These are phyloP conservation scores for Lacerta viridis DNA, from an alignment of 2,797 vertebrate genomes.

Conservation along the genomic window DNA sequence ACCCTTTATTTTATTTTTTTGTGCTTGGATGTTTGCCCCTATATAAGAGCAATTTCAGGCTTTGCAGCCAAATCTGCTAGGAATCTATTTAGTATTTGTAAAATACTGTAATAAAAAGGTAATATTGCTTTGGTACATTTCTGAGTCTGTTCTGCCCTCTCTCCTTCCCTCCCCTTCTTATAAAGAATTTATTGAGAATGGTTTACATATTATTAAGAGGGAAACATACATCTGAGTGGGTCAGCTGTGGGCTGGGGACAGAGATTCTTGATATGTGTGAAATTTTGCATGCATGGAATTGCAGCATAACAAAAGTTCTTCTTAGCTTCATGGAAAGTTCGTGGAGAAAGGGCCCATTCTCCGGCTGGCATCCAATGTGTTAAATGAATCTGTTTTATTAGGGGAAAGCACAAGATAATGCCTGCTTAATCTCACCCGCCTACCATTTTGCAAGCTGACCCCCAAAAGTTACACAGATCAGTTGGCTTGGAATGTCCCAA, in stretches of 20 bases:
- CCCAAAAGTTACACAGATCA: conserved; percentile 9
- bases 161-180: background rate
- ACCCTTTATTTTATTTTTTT: background rate
- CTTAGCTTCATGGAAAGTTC: background rate
- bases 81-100: background rate
- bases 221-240: background rate
- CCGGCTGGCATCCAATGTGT: background rate
- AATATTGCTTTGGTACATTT: background rate
- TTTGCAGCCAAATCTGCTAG: background rate
- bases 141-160: background rate
- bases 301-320: background rate
- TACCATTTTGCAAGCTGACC: conserved; percentile 22
- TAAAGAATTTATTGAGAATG: background rate
- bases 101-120: too few relatives aligned
- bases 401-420: conserved; percentile 15
- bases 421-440: background rate
- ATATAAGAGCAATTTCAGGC: background rate
- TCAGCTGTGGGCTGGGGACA: background rate
- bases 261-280: background rate
- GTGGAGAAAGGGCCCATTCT: background rate
- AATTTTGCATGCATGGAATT: background rate
- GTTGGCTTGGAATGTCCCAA: conserved; percentile 1
- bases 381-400: background rate
- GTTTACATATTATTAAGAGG: background rate
- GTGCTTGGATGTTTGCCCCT: background rate